These are phyloP conservation scores for Sebastes wilsoni DNA, from an alignment of 2,797 vertebrate species.

Conservation along the genomic window DNA sequence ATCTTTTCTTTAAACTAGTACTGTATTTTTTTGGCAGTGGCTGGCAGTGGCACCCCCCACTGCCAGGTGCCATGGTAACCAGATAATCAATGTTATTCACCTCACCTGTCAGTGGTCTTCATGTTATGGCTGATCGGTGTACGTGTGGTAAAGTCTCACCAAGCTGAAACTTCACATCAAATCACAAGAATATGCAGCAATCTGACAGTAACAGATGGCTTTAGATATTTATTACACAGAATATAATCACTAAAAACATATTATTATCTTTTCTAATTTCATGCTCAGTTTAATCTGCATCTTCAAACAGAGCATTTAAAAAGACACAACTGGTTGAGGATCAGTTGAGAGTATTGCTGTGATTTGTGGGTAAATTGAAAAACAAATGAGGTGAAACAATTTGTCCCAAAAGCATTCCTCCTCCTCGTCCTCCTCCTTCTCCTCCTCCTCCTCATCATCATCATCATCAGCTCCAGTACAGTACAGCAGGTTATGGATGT, in stretches of 20 bases:
- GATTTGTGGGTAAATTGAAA: constrained; percentile 11
- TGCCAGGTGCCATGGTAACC: too few relatives aligned
- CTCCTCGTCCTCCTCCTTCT: too few relatives aligned
- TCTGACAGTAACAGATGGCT: neutral
- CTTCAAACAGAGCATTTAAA: neutral
- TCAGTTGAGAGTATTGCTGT: neutral
- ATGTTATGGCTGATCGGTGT: too few relatives aligned
- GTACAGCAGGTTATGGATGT: constrained; percentile 13
- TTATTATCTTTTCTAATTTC: constrained; percentile 13
- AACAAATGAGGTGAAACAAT: constrained; percentile 12
- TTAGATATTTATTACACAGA: neutral
- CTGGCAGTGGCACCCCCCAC: too few relatives aligned
- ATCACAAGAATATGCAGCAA: neutral
- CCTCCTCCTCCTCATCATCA: too few relatives aligned
- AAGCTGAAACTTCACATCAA: too few relatives aligned
- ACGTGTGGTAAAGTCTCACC: too few relatives aligned
- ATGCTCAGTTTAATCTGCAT: neutral
- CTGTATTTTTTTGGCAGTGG: constrained; percentile 65
- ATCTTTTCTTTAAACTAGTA: constrained; percentile 76
- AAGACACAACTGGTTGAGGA: neutral
- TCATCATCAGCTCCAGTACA: too few relatives aligned
- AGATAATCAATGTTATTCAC: too few relatives aligned
- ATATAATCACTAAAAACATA: neutral
- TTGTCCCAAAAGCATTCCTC: neutral
- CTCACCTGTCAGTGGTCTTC: too few relatives aligned